Evolutionary conservation across 2,113 vertebrate species (phyloP).

Genomic region (Podarcis cretensis): DNA sequence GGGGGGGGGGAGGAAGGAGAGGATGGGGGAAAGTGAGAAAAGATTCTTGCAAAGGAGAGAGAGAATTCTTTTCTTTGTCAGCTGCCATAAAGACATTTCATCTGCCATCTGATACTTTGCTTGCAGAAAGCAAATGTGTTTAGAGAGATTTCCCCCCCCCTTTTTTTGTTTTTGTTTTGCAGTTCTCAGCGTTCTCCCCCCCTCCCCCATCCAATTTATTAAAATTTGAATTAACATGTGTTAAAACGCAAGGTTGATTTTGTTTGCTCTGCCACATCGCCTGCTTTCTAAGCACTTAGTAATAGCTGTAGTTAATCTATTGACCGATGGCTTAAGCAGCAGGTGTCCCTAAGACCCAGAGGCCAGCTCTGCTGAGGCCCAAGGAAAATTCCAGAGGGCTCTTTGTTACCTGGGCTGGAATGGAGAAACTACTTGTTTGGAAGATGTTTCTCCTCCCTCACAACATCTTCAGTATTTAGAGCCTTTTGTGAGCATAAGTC

Average conservation of each 20-base stretch:
- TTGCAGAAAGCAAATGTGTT: slow-evolving; percentile 7
- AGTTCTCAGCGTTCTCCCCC: slow-evolving; percentile 63
- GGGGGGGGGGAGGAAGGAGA: slow-evolving; percentile 49
- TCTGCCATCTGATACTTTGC: slow-evolving; percentile 63
- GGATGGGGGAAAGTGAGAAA: slow-evolving; percentile 48
- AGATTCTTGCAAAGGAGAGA: slow-evolving; percentile 68
- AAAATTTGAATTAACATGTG: slow-evolving; percentile 85
- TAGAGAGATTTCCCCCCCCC: slow-evolving; percentile 43
- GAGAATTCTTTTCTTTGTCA: slow-evolving; percentile 60
- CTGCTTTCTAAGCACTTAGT: slow-evolving; percentile 82
- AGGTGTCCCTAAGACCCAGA: slow-evolving; percentile 82
- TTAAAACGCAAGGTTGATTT: slow-evolving; percentile 79
- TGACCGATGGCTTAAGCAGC: slow-evolving; percentile 83
- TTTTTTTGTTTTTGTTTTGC: slow-evolving; percentile 61
- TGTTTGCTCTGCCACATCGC: slow-evolving; percentile 85
- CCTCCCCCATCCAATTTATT: slow-evolving; percentile 65
- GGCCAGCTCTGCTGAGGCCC: slow-evolving; percentile 71
- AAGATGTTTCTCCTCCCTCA: slow-evolving; percentile 85
- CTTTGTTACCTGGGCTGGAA: slow-evolving; percentile 85
- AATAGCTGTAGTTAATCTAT: slow-evolving; percentile 83
- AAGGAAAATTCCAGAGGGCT: slow-evolving; percentile 76
- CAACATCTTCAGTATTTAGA: slow-evolving; percentile 83
- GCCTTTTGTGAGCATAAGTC: slow-evolving; percentile 80
- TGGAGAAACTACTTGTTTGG: slow-evolving; percentile 81
- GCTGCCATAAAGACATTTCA: slow-evolving; percentile 56